Percentiles rank a stretch among this genome's conserved stretches.
These are phyloP conservation scores for Antheraea yamamai DNA, from an alignment of 2,888 invertebrate species.

Conservation along the genomic window DNA sequence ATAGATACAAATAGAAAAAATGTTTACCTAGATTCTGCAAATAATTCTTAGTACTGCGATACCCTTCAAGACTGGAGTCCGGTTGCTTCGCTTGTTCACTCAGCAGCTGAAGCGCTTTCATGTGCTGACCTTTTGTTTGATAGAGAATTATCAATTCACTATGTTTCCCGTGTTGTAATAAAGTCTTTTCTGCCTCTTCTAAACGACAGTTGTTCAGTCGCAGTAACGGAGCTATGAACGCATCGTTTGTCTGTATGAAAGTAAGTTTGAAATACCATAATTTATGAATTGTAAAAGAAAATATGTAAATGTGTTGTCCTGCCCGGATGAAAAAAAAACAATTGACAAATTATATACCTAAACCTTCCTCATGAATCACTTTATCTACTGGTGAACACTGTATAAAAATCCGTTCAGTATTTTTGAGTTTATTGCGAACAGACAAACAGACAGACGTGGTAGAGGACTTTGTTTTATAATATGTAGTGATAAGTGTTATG, in stretches of 20 bases:
- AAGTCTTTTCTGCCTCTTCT: constrained; percentile 95
- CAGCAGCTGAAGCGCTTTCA: constrained; percentile 94
- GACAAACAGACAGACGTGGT: too few relatives aligned
- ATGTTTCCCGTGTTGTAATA: constrained; percentile 93
- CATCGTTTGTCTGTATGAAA: constrained; percentile 92
- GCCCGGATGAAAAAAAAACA: too few relatives aligned
- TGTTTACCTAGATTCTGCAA: constrained; percentile 91
- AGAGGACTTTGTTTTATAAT: too few relatives aligned
- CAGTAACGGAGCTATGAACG: constrained; percentile 94
- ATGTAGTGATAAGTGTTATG: too few relatives aligned
- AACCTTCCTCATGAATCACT: too few relatives aligned
- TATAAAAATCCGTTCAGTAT: too few relatives aligned
- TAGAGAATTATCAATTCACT: constrained; percentile 97
- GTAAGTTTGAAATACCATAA: neutral
- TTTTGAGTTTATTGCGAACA: too few relatives aligned
- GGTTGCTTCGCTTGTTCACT: constrained; percentile 88
- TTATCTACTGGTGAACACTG: too few relatives aligned
- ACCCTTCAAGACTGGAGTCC: constrained; percentile 89
- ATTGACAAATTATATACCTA: too few relatives aligned
- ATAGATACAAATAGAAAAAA: neutral
- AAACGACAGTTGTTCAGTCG: constrained; percentile 96
- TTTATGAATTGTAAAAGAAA: too few relatives aligned
- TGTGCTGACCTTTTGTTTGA: constrained; percentile 95
- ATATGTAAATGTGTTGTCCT: too few relatives aligned
- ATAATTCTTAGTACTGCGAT: constrained; percentile 93